phyloP scores from a whole-genome alignment of 2,888 invertebrate genomes.

The Pedicia rivosa region DNA sequence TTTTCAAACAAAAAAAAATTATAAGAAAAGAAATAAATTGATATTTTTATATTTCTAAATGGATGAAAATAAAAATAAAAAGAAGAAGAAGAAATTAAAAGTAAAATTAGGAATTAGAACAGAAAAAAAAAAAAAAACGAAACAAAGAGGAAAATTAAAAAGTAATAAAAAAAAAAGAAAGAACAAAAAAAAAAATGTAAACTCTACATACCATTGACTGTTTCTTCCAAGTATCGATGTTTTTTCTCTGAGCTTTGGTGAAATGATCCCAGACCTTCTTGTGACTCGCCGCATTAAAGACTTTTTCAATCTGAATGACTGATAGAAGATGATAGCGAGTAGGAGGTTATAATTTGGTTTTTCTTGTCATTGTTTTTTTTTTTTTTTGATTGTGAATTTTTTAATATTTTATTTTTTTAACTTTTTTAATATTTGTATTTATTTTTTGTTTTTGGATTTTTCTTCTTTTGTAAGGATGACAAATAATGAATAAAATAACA shows the following conservation, averaged over 20 bases:
- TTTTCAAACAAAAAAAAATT: too few relatives aligned
- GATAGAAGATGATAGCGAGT: conserved; percentile 33
- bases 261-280: conserved; percentile 99
- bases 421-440: conserved; percentile 7
- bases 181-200: conserved; percentile 4
- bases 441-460: conserved; percentile 9
- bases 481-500: conserved; percentile 5
- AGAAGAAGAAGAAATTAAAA: too few relatives aligned
- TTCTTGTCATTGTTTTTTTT: too few relatives aligned
- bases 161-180: conserved; percentile 1
- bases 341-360: conserved; percentile 17
- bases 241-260: conserved; percentile 97
- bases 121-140: too few relatives aligned
- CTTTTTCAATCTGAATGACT: conserved; percentile 99
- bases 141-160: conserved; percentile 1
- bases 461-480: conserved; percentile 2
- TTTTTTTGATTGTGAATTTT: conserved; percentile 9
- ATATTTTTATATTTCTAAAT: too few relatives aligned
- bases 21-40: too few relatives aligned
- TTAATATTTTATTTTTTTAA: conserved; percentile 10
- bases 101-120: too few relatives aligned
- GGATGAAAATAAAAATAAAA: too few relatives aligned
- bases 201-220: conserved; percentile 71
- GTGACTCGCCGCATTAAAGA: conserved; percentile 88
- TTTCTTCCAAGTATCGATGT: conserved; percentile 96